Conservation (phyloP, 2,888 invertebrate species). For the Morpho helenor region DNA sequence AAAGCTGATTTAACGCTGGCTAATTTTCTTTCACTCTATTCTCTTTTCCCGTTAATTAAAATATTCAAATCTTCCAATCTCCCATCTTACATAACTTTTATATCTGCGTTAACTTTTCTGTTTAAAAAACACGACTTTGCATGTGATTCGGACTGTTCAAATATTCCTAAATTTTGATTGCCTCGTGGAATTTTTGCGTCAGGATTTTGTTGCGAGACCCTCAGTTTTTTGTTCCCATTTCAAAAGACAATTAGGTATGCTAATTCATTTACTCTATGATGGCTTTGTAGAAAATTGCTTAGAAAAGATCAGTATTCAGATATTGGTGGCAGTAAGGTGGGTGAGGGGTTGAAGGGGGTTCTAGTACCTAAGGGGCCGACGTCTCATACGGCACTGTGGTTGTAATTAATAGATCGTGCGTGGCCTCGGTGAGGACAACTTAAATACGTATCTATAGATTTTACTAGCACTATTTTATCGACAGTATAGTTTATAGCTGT, state of each 20-base stretch:
- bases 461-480: too few relatives aligned
- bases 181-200: slow-evolving; percentile 56
- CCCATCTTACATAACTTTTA: slow-evolving; percentile 46
- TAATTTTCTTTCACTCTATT: slow-evolving; percentile 42
- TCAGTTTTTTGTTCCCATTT: slow-evolving; percentile 63
- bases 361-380: slow-evolving; percentile 36
- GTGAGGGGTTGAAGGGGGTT: slow-evolving; percentile 23
- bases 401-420: slow-evolving; percentile 54
- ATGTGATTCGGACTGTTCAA: slow-evolving; percentile 60
- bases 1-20: slow-evolving; percentile 45
- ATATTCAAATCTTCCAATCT: slow-evolving; percentile 50
- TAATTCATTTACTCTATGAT: slow-evolving; percentile 70
- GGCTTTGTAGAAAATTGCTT: slow-evolving; percentile 53
- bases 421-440: slow-evolving; percentile 43
- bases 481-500: too few relatives aligned
- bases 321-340: slow-evolving; percentile 34
- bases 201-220: slow-evolving; percentile 50
- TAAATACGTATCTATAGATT: slow-evolving; percentile 29
- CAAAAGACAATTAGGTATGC: slow-evolving; percentile 71
- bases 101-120: slow-evolving; percentile 47
- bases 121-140: slow-evolving; percentile 50
- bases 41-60: slow-evolving; percentile 55
- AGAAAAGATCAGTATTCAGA: slow-evolving; percentile 52
- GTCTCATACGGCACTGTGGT: slow-evolving; percentile 42
- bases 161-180: slow-evolving; percentile 70